Evolutionary conservation across 2,797 vertebrate species (phyloP).

Genomic region (Mallotus villosus): DNA sequence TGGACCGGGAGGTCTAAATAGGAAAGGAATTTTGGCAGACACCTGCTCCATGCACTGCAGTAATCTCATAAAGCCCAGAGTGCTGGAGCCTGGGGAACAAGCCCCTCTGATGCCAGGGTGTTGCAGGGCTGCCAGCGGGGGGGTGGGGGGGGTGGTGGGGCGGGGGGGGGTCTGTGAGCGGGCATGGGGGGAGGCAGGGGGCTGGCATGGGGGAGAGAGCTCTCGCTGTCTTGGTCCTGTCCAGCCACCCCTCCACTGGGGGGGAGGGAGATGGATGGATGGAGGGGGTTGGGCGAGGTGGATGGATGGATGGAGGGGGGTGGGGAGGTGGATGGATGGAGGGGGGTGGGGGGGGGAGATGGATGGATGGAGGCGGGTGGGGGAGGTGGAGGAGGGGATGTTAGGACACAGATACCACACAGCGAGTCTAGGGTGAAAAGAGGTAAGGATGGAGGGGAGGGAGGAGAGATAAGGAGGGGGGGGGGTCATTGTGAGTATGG

Average conservation of each 20-base stretch:
- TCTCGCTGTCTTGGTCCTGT: too few relatives aligned
- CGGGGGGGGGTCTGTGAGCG: background rate
- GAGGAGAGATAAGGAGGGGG: too few relatives aligned
- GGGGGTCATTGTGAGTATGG: too few relatives aligned
- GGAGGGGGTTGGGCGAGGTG: background rate
- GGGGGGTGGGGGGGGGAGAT: background rate
- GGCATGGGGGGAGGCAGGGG: background rate
- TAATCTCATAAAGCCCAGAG: slow-evolving; percentile 86
- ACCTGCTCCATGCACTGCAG: slow-evolving; percentile 81
- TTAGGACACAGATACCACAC: background rate
- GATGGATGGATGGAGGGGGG: background rate
- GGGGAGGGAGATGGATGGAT: background rate
- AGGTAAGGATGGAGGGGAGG: too few relatives aligned
- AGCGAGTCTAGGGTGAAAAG: background rate
- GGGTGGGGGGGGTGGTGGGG: too few relatives aligned
- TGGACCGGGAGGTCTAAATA: slow-evolving; percentile 87
- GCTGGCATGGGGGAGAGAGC: background rate
- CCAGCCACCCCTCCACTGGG: too few relatives aligned
- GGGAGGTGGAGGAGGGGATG: slow-evolving; percentile 11
- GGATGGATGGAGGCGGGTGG: slow-evolving; percentile 3
- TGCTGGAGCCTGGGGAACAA: slow-evolving; percentile 51
- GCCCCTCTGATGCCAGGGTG: slow-evolving; percentile 41
- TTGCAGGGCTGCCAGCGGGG: background rate
- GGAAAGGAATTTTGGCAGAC: slow-evolving; percentile 85
- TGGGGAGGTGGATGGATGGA: slow-evolving; percentile 8